Evolutionary conservation across 2,113 vertebrate species (phyloP), one percentile per base, ranked within the genome.

Genomic region (Ploceus nigricollis): DNA sequence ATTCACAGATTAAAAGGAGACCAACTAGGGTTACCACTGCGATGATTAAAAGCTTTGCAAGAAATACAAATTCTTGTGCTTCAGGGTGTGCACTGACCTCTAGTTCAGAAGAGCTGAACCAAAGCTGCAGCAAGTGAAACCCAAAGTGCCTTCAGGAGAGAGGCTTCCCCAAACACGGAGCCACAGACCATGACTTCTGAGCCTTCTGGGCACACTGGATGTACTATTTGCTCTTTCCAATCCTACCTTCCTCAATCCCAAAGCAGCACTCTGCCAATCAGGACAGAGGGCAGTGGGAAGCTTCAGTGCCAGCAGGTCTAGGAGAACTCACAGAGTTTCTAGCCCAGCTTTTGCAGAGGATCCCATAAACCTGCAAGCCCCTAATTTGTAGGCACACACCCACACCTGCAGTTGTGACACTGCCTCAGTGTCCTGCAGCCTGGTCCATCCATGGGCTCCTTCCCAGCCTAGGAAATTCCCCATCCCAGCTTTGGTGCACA

Each of bases 341-440:
- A 66, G 31, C 27, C 4, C 42, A 27, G 16, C 4, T 88, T 73
- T 48, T 39, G 25, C 42, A 35, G 23, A n/a, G 31, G 31, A 70
- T 63, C 21, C 53, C 57, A 54, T 7, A 50, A 75, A 47, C 8
- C 8, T 63, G 10, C 58, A 15, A 44, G 15, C 2, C 47, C 18
- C 13, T 25, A 1, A 42, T 58, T 54, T 6, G 1, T 14, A 20
- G 0, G 11, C 6, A 15, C 33, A 25, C 24, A 57, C 12, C 13
- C 27, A 33, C 11, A n/a, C 23, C 11, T 0, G 0, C 2, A 3
- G 40, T 35, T 5, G 2, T 6, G 27, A 9, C 11, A 72, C 39
- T 16, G 1, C 28, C 63, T 44, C 2, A 0, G 40, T 23, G 30
- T 4, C 6, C 19, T 8, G 12, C 7, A 94, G 31, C 13, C 22